Evolutionary conservation across 2,113 vertebrate species (phyloP).

Genomic region (Petromus typicus): DNA sequence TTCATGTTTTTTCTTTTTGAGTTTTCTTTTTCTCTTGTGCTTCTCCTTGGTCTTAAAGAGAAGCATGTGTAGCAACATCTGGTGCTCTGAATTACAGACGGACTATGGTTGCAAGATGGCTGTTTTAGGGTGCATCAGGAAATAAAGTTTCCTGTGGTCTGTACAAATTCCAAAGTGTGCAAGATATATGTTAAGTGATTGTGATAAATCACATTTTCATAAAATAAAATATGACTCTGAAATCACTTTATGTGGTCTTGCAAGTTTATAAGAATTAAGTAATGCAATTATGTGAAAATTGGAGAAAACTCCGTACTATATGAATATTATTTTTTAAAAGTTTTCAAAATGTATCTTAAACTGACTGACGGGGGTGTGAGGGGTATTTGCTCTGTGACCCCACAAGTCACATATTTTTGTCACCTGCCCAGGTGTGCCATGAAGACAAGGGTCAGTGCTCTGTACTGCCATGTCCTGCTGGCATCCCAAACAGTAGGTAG

Average conservation of each 20-base stretch:
- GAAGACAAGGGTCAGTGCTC: background rate
- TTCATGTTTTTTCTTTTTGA: conserved; percentile 75
- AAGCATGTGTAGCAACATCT: conserved; percentile 88
- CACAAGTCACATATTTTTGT: background rate
- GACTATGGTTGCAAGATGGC: conserved; percentile 84
- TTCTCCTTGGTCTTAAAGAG: conserved; percentile 85
- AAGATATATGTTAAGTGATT: conserved; percentile 80
- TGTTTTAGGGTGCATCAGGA: conserved; percentile 81
- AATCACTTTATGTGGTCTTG: conserved; percentile 67
- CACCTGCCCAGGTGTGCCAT: background rate
- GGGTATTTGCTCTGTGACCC: background rate
- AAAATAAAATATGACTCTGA: conserved; percentile 74
- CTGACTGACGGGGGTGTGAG: background rate
- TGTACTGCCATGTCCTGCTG: background rate
- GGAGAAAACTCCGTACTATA: conserved; percentile 26
- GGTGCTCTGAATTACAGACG: conserved; percentile 84
- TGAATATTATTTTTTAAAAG: conserved; percentile 45
- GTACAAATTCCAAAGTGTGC: conserved; percentile 85
- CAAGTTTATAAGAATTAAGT: conserved; percentile 72
- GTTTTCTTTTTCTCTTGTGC: conserved; percentile 82
- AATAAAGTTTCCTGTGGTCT: conserved; percentile 81
- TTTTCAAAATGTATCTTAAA: conserved; percentile 2
- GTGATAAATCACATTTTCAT: conserved; percentile 81
- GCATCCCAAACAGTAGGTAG: background rate
- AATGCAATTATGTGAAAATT: conserved; percentile 55